Evolutionary conservation across 2,888 invertebrate species (phyloP), one percentile per base, ranked within the genome.

Genomic region (Lithophane leautieri): DNA sequence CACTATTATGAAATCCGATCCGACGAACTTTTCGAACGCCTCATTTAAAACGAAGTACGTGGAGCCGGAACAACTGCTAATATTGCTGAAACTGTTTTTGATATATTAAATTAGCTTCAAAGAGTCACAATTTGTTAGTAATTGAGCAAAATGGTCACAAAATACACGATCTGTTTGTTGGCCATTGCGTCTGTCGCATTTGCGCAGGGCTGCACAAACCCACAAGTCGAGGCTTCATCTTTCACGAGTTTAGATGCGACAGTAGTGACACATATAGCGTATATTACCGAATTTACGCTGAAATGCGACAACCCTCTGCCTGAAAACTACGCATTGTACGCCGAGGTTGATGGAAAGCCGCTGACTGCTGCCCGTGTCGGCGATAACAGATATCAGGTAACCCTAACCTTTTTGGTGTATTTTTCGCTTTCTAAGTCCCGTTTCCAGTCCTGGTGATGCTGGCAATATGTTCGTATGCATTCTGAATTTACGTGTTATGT

Each of bases 241-340:
- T 99, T 99, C 94, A 99, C 99, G 66, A 99, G 99, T 28, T 97
- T 98, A 93, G 99, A 99, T 96, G 99, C 98, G 0, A 98, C 99
- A 67, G 97, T 99, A 81, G 98, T 99, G 19, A 98, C 98, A 84
- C 98, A 97, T 92, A 98, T 99, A 86, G 99, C 99, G 0, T 99
- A 98, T 94, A 98, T 99, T 89, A 98, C 98, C 22, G 99, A 99
- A 94, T 99, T 99, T 95, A 97, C 97, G 16, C 95, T 99, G 62
- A 97, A 98, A 91, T 99, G 99, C 92, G 97, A 97, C 86, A 97
- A 98, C 86, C 95, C 96, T 6, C 87, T 97, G 87, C 96, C 97
- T 76, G 97, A 97, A 82, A 97, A 97, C 91, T 97, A 98, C 83
- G 98, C 98, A 54, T 95, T 99, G 76, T 99, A 99, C 93, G 99